Base-by-base conservation (phyloP, 2,888 invertebrate genomes). In the Chesias legatella region DNA sequence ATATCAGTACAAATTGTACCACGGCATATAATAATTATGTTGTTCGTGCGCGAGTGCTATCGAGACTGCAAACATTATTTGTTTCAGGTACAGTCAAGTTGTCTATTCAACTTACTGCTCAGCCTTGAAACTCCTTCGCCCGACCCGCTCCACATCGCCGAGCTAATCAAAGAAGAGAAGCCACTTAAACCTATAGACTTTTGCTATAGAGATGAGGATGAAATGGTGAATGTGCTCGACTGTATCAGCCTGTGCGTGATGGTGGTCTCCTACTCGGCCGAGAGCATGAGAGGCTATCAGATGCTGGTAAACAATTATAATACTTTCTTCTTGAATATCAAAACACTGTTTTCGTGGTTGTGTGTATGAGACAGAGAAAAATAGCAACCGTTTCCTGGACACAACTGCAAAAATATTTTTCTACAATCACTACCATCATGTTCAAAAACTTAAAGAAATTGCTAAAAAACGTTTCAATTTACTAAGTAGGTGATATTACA, bases 201-300 rank as follows among this genome's bases (percentile, higher is more conserved):
- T 79, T 99, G 99, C 77, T 99, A 99, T 75, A 95, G 98, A 56
- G 98, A 99, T 72, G 99, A 99, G 70, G 95, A 97, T 34, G 98
- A 98, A 76, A 97, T 97, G 90, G 98, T 99, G 35, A 96, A 96
- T 6, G 95, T 99, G 5, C 85, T 99, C 47, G 99, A 99, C 73
- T 98, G 98, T 60, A 97, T 99, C 68, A 98, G 98, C n/a, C 91
- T 99, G 38, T 99, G 99, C 73, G 98, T 99, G 0, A 99, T 99
- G 92, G 99, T 99, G 0, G 97, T 99, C 3, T 98, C 98, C 0
- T 99, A 99, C 78, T 95, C 99, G 0, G 97, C 99, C 4, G 99
- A 99, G 76, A 98, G 98, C 40, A 93, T 95, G 50, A 84, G 96
- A 48, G 96, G 96, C 0, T 96, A 96, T 73, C 96, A 97, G 76